Evolutionary conservation across 2,113 vertebrate species (phyloP), one percentile per base, ranked within the genome.

Genomic region (Tetraodon nigroviridis): DNA sequence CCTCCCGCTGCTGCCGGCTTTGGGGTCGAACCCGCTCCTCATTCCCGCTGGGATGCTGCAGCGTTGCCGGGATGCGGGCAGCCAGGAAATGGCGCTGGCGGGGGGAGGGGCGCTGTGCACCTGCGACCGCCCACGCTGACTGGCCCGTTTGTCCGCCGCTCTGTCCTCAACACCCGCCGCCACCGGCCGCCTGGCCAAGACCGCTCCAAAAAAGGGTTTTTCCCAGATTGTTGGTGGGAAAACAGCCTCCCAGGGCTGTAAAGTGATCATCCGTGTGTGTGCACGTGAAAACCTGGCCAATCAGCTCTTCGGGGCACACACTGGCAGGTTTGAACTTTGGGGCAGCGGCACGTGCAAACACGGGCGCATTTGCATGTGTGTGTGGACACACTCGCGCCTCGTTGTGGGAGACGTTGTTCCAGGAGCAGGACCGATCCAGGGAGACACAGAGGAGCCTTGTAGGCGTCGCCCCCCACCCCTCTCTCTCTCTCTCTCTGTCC

Each of bases 41-140:
- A 89, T 90, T 89, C 89, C 74, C 86, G 83, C 67, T 58, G 67
- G 63, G 76, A 74, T 71, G n/a, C 78, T 45, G 84, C 78, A 64
- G 75, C 65, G 86, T 90, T 91, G 90, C 90, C 83, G 81, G 85
- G 89, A 82, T 82, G 87, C 69, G 64, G 84, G 80, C 76, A 84
- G 86, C 80, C 86, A 90, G 87, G 89, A 90, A 90, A 89, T 89
- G 80, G 69, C 57, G 80, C 53, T 90, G 88, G 88, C n/a, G n/a
- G n/a, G n/a, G n/a, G n/a, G n/a, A n/a, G n/a, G n/a, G n/a, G n/a
- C n/a, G n/a, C n/a, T n/a, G n/a, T n/a, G n/a, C 90, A 92, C 90
- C 90, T 92, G 90, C 85, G 66, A 78, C 78, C 77, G 46, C 77
- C 73, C 62, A 89, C 89, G 90, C 88, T 87, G 81, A 70, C 79